Evolutionary conservation across 2,113 vertebrate species (phyloP).

Genomic region (Lethenteron reissneri): DNA sequence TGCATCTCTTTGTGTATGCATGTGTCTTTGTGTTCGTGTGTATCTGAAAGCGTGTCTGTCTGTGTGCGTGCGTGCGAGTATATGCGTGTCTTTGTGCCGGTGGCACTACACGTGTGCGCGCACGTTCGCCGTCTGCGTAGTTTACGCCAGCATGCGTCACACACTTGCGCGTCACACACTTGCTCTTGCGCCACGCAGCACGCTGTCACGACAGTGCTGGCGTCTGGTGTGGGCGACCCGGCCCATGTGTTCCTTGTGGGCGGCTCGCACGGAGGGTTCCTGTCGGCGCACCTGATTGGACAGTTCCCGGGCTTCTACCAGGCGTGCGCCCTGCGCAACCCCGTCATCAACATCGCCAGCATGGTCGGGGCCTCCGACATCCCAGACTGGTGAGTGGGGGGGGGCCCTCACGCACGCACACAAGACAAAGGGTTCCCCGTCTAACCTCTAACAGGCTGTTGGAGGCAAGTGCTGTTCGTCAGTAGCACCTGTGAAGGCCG

Average conservation of each 20-base stretch:
- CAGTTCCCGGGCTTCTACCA: constrained; percentile 62
- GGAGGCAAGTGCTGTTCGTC: too few relatives aligned
- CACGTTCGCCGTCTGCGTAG: not conserved
- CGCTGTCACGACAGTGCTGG: constrained; percentile 48
- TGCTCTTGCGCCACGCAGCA: constrained; percentile 20
- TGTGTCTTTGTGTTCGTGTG: not conserved
- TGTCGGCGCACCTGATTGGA: constrained; percentile 73
- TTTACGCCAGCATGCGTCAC: not conserved
- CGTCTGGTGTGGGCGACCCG: constrained; percentile 25
- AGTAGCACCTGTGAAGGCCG: too few relatives aligned
- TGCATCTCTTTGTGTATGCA: not conserved
- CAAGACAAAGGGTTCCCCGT: too few relatives aligned
- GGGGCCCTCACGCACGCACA: too few relatives aligned
- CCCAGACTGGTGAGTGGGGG: constrained; percentile 57
- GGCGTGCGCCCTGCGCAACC: constrained; percentile 55
- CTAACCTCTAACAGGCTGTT: too few relatives aligned
- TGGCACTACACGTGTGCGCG: not conserved
- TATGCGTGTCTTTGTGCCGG: not conserved
- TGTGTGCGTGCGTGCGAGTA: not conserved
- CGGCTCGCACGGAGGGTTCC: constrained; percentile 74
- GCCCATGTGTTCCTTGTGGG: constrained; percentile 42
- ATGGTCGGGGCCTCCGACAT: constrained; percentile 68
- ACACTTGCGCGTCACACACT: not conserved
- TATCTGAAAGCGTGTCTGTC: not conserved
- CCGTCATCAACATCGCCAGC: constrained; percentile 59